Conservation (phyloP, 2,797 vertebrate genomes). For the Catostomus latipinnis region DNA sequence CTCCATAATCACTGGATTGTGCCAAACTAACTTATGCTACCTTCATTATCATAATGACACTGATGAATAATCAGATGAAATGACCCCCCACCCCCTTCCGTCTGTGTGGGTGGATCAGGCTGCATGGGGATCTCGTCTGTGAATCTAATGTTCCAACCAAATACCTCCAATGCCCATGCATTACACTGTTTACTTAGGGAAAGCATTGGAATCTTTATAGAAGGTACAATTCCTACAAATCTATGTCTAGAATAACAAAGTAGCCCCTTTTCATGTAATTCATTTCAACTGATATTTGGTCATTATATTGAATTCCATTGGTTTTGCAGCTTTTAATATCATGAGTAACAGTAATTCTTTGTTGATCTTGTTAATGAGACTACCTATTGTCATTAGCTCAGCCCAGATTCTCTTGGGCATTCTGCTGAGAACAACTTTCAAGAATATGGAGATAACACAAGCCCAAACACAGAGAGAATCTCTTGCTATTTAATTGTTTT, state of each 20-base stretch:
- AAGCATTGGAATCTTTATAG: neutral
- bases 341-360: neutral
- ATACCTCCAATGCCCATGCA: slow-evolving; percentile 29
- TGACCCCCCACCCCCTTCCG: slow-evolving; percentile 39
- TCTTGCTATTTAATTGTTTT: slow-evolving; percentile 51
- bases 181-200: slow-evolving; percentile 25
- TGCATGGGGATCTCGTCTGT: slow-evolving; percentile 43
- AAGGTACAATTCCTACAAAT: neutral
- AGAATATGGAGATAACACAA: slow-evolving; percentile 22
- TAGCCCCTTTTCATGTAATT: neutral
- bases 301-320: slow-evolving; percentile 12
- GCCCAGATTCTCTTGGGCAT: slow-evolving; percentile 28
- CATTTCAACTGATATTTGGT: slow-evolving; percentile 4
- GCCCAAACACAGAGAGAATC: slow-evolving; percentile 40
- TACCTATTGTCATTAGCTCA: slow-evolving; percentile 40
- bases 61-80: slow-evolving; percentile 75
- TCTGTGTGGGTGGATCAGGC: slow-evolving; percentile 56
- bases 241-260: neutral
- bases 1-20: slow-evolving; percentile 56
- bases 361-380: slow-evolving; percentile 41
- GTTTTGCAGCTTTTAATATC: slow-evolving; percentile 17
- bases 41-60: slow-evolving; percentile 83
- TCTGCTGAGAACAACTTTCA: slow-evolving; percentile 38
- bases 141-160: slow-evolving; percentile 49
- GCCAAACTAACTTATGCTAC: slow-evolving; percentile 72